Evolutionary conservation across 2,888 invertebrate genomes (phyloP).

Genomic region (Serripes groenlandicus): DNA sequence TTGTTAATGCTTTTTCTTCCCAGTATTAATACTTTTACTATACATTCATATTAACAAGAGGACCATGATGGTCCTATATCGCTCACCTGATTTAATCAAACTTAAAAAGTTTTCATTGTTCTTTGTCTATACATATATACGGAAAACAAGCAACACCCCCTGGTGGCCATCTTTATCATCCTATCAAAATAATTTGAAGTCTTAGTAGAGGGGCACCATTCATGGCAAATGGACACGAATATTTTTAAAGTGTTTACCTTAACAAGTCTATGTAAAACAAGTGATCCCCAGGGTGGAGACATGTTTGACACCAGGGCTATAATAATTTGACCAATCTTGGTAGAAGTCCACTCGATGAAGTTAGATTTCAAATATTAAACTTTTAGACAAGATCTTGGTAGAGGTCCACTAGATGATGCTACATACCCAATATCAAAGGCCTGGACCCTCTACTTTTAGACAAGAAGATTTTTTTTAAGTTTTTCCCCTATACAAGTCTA

Average conservation of each 20-base stretch:
- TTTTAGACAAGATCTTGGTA: not conserved
- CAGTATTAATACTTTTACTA: no score
- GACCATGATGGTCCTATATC: not conserved
- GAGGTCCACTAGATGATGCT: not conserved
- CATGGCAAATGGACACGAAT: not conserved
- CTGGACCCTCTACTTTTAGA: not conserved
- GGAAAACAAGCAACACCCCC: not conserved
- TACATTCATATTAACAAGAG: no score
- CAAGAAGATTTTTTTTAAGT: not conserved
- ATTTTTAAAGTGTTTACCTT: not conserved
- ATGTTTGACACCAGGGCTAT: not conserved
- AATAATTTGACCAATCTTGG: not conserved
- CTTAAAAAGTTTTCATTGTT: not conserved
- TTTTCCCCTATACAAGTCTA: not conserved
- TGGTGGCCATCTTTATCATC: not conserved
- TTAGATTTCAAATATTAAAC: not conserved
- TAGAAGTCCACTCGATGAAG: not conserved
- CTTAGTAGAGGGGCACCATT: not conserved
- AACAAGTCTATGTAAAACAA: not conserved
- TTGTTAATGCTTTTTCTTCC: no score
- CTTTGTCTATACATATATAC: not conserved
- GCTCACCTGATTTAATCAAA: not conserved
- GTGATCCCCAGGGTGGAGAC: not conserved
- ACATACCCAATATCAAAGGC: not conserved
- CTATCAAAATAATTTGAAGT: not conserved